These are phyloP conservation scores for Hymenopus coronatus DNA, from an alignment of 2,888 invertebrate genomes.

Conservation along the genomic window DNA sequence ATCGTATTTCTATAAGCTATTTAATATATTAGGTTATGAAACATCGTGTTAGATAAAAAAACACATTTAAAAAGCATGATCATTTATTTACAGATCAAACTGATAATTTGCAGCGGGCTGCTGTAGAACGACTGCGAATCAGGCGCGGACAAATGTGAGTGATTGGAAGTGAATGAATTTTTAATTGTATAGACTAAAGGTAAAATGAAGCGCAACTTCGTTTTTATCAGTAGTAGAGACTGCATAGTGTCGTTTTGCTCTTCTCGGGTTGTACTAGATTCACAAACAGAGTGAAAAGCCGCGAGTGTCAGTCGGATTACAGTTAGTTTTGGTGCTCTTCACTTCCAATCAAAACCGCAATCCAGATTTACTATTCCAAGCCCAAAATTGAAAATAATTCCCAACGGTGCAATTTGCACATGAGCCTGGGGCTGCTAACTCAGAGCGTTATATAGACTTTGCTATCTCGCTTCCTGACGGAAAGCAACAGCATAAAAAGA, in stretches of 20 bases:
- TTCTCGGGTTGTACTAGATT: neutral
- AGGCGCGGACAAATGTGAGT: too few species aligned
- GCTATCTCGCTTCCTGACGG: neutral
- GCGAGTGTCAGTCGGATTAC: neutral
- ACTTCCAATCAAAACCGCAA: neutral
- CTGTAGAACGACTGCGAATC: too few species aligned
- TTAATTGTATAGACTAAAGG: too few species aligned
- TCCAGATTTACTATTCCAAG: neutral
- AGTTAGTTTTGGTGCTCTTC: neutral
- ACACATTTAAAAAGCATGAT: too few species aligned
- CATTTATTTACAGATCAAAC: too few species aligned
- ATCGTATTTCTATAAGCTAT: too few species aligned
- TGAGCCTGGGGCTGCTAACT: neutral
- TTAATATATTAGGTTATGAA: too few species aligned
- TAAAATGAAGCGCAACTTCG: too few species aligned
- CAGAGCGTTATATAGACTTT: neutral
- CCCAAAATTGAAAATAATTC: neutral
- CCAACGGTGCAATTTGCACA: neutral
- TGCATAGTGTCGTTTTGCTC: neutral
- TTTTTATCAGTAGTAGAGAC: too few species aligned
- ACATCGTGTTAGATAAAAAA: too few species aligned
- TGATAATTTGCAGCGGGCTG: too few species aligned
- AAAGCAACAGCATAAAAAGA: neutral
- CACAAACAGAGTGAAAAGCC: neutral
- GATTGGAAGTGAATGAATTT: too few species aligned